These are phyloP conservation scores for Dendrocincla fuliginosa DNA, from an alignment of 2,797 vertebrate genomes.

Conservation along the genomic window DNA sequence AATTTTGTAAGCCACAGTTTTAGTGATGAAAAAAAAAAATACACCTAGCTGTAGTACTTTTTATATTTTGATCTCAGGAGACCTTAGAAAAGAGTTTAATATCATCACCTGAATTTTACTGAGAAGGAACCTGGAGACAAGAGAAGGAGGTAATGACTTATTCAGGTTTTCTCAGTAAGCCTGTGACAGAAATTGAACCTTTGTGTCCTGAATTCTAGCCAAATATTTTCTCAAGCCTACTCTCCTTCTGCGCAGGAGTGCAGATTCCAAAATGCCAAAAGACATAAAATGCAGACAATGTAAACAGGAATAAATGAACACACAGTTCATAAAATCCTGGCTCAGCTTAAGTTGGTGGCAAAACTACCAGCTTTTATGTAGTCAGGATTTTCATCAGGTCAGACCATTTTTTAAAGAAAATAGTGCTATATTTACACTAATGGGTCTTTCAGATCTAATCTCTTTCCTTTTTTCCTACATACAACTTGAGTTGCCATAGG, in stretches of 20 bases:
- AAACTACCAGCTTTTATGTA: neutral
- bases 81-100: neutral
- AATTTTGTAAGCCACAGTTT: neutral
- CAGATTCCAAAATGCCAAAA: conserved; percentile 24
- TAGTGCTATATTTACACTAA: neutral
- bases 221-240: conserved; percentile 43
- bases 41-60: neutral
- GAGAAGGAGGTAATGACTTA: conserved; percentile 14
- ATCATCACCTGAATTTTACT: conserved; percentile 12
- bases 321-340: neutral
- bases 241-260: conserved; percentile 39
- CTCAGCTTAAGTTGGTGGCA: neutral
- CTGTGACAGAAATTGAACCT: conserved; percentile 27
- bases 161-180: conserved; percentile 28
- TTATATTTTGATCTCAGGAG: neutral
- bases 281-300: neutral
- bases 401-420: neutral
- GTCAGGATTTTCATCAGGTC: neutral
- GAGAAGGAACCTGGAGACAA: neutral
- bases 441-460: neutral
- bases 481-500: neutral
- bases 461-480: neutral
- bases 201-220: conserved; percentile 22
- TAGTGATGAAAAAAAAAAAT: neutral
- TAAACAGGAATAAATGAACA: conserved; percentile 16